phyloP scores from a whole-genome alignment of 2,113 vertebrate genomes.

The Nestor notabilis region DNA sequence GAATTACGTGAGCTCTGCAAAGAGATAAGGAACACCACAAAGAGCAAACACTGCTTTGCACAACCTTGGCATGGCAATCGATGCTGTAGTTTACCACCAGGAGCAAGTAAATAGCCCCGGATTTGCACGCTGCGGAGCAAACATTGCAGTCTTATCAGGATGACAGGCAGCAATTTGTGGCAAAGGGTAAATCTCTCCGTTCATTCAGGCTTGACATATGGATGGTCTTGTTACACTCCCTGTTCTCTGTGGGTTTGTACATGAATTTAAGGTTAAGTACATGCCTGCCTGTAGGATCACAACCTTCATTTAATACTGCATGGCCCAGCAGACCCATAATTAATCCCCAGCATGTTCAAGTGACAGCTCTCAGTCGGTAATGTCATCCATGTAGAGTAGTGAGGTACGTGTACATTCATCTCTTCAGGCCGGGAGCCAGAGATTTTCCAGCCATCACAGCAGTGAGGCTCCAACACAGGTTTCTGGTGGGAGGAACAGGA shows the following conservation, averaged over 20 bases:
- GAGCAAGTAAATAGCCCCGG: conserved; percentile 8
- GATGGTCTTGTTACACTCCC: neutral
- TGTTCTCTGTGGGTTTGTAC: neutral
- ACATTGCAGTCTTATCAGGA: conserved; percentile 16
- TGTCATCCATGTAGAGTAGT: neutral
- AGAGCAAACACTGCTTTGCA: conserved; percentile 1
- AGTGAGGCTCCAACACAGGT: neutral
- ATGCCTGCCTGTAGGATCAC: neutral
- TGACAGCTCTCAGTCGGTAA: neutral
- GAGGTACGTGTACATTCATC: rapidly evolving
- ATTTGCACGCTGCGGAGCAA: conserved; percentile 3
- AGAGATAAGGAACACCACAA: conserved; percentile 23
- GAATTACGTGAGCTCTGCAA: conserved; percentile 7
- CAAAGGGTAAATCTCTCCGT: conserved; percentile 36
- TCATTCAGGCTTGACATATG: neutral
- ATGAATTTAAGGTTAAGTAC: conserved; percentile 29
- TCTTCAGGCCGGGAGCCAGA: neutral
- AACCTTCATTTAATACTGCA: neutral
- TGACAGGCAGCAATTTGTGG: conserved; percentile 44
- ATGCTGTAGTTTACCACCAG: neutral
- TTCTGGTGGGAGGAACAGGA: neutral
- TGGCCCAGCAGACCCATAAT: neutral
- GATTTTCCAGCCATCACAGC: neutral
- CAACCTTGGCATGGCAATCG: conserved; percentile 23
- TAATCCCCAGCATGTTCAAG: neutral